Evolutionary conservation across 1,140 invertebrate genomes (phyloP).

Genomic region (Heliconius eleuchia): DNA sequence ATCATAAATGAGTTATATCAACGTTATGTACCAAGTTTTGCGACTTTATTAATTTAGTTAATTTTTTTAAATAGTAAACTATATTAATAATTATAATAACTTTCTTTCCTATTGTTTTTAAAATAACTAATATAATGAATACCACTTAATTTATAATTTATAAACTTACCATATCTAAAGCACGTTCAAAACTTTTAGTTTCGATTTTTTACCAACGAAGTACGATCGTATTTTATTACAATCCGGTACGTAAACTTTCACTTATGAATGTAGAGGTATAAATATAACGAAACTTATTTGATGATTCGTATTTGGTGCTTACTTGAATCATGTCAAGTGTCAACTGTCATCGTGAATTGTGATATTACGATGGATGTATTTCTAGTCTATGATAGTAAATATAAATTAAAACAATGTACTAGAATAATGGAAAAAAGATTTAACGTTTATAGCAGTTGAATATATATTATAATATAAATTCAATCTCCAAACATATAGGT

Average conservation of each 20-base stretch:
- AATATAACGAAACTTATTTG: conserved; percentile 3
- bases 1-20: not conserved
- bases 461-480: too few relatives aligned
- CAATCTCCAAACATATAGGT: too few relatives aligned
- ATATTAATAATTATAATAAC: not conserved
- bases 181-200: not conserved
- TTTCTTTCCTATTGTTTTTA: not conserved
- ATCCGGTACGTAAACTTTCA: not conserved
- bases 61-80: not conserved
- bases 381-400: too few relatives aligned
- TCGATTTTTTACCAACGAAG: not conserved
- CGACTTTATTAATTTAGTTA: not conserved
- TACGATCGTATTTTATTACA: not conserved
- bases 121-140: not conserved
- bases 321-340: not conserved
- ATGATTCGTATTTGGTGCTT: conserved; percentile 13
- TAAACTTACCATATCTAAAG: not conserved
- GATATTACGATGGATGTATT: not conserved
- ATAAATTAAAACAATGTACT: too few relatives aligned
- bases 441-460: too few relatives aligned
- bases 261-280: not conserved
- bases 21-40: not conserved
- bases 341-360: not conserved
- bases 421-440: too few relatives aligned
- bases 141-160: not conserved